These are phyloP conservation scores for Oxycera nigricornis DNA, from an alignment of 2,888 invertebrate genomes.

Conservation along the genomic window DNA sequence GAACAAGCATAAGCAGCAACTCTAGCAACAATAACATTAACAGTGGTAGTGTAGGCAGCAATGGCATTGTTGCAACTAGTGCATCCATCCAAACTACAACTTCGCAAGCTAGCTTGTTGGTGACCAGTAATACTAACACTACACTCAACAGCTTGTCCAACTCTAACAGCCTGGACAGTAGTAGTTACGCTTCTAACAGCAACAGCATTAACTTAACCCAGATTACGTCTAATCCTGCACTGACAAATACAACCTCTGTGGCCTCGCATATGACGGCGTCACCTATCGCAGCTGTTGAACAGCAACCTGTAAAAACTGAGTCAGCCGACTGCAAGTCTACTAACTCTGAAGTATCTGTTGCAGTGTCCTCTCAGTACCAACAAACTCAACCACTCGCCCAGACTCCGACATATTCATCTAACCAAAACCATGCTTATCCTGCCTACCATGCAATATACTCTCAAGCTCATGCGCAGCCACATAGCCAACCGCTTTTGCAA, in stretches of 20 bases:
- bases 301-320: conserved; percentile 15
- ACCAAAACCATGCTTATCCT: conserved; percentile 36
- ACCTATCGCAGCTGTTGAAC: conserved; percentile 7
- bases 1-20: conserved; percentile 32
- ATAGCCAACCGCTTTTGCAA: conserved; percentile 50
- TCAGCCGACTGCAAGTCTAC: conserved; percentile 1
- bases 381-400: conserved; percentile 62
- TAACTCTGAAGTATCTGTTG: background rate
- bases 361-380: background rate
- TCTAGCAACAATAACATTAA: conserved; percentile 42
- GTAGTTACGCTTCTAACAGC: background rate
- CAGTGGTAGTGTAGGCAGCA: conserved; percentile 46
- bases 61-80: conserved; percentile 47
- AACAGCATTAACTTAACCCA: conserved; percentile 11
- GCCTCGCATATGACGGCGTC: conserved; percentile 7
- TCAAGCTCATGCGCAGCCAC: conserved; percentile 51
- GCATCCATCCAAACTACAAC: conserved; percentile 35
- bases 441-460: conserved; percentile 48
- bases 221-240: conserved; percentile 9
- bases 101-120: conserved; percentile 39
- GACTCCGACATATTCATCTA: conserved; percentile 44
- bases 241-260: conserved; percentile 40
- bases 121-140: conserved; percentile 45
- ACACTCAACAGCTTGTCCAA: conserved; percentile 30
- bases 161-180: conserved; percentile 10